Conservation (phyloP, 2,888 invertebrate genomes). For the Caenorhabditis afra region DNA sequence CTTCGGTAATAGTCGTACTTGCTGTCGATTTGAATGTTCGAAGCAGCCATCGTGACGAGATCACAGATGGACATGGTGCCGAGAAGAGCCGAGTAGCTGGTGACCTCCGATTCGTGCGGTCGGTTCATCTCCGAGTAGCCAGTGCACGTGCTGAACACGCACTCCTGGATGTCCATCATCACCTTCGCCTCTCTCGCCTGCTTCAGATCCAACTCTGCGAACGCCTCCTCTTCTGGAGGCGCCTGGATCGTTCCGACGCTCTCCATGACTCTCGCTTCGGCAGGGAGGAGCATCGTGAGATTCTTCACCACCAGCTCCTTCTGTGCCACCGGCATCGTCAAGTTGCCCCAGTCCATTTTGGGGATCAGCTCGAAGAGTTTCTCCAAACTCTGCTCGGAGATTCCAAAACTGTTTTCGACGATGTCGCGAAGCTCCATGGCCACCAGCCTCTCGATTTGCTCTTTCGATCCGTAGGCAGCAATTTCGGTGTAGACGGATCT, state of each 20-base stretch:
- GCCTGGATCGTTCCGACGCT: constrained; percentile 46
- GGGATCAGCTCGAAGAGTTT: constrained; percentile 48
- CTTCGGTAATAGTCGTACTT: constrained; percentile 53
- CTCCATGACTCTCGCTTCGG: constrained; percentile 29
- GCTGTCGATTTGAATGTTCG: constrained; percentile 40
- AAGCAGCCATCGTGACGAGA: constrained; percentile 53
- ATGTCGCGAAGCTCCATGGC: constrained; percentile 44
- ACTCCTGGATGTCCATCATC: constrained; percentile 51
- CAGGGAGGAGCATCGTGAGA: constrained; percentile 26
- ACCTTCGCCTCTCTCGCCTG: constrained; percentile 55
- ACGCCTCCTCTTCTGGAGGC: constrained; percentile 48
- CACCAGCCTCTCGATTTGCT: constrained; percentile 39
- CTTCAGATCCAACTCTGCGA: constrained; percentile 46
- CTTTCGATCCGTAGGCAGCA: constrained; percentile 28
- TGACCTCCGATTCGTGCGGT: constrained; percentile 29
- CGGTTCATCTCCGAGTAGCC: constrained; percentile 41
- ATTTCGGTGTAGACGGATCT: constrained; percentile 45
- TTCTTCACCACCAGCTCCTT: constrained; percentile 48
- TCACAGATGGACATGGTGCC: constrained; percentile 58
- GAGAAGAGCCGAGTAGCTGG: constrained; percentile 47
- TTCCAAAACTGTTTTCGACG: constrained; percentile 51
- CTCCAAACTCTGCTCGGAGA: constrained; percentile 26
- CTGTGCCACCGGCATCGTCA: constrained; percentile 48
- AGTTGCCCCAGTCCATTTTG: constrained; percentile 51
- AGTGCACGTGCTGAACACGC: constrained; percentile 37